Evolutionary conservation across 2,113 vertebrate genomes (phyloP).

Genomic region (Rafetus swinhoei): DNA sequence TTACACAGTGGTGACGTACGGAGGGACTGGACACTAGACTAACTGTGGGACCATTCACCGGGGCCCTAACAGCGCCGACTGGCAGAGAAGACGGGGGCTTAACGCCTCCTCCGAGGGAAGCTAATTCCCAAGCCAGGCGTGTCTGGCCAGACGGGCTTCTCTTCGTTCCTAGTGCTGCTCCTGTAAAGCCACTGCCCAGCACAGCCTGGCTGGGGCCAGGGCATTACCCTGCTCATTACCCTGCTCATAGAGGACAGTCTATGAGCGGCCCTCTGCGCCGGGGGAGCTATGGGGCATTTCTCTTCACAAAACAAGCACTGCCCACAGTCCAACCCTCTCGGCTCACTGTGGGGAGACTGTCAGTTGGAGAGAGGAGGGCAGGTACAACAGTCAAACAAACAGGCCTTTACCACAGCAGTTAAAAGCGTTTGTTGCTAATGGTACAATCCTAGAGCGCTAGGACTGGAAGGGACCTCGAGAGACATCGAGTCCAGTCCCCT

Average conservation of each 20-base stretch:
- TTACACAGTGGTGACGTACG: no score
- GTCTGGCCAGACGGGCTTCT: neutral
- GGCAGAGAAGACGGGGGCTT: neutral
- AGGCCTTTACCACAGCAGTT: neutral
- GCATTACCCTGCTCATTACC: neutral
- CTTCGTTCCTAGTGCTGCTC: neutral
- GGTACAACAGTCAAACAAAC: rapidly evolving
- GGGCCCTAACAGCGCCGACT: neutral
- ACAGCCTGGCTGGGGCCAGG: neutral
- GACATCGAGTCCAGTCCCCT: no score
- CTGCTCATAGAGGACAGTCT: neutral
- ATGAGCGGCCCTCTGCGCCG: neutral
- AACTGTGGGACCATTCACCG: neutral
- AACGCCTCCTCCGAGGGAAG: neutral
- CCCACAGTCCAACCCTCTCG: neutral
- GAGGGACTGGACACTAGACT: no score
- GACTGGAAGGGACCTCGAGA: no score
- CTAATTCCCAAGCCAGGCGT: neutral
- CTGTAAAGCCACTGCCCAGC: neutral
- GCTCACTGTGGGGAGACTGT: rapidly evolving
- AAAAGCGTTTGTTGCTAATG: neutral
- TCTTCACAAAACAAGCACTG: neutral
- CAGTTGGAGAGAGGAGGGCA: rapidly evolving
- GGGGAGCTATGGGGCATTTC: rapidly evolving
- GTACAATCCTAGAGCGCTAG: no score